Evolutionary conservation across 2,888 invertebrate species (phyloP), one percentile per base, ranked within the genome.

Genomic region (Ornithoptera priamus): DNA sequence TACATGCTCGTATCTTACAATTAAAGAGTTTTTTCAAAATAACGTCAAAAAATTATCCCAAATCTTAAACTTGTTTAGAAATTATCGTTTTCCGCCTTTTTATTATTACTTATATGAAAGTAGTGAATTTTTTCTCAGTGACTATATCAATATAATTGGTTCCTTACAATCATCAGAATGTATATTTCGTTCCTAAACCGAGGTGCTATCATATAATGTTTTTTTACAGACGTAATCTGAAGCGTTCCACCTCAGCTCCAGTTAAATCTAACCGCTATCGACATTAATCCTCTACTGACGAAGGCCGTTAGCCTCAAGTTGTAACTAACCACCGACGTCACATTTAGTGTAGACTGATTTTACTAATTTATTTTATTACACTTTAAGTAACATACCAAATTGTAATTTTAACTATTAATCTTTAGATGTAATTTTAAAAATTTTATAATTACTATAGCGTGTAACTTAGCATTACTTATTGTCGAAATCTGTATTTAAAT

Each of bases 341-440:
- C 77, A 78, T 75, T 75, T 87, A 85, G 84, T 50, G 76, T 86
- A 89, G 90, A 90, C 90, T 91, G 89, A 83, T 74, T 72, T 80
- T 74, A 84, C 80, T 87, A 84, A 89, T 87, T 88, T 89, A 88
- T 89, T 87, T 75, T 81, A 73, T 77, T 81, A 81, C 75, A 71
- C 65, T 30, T 63, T 88, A 89, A 87, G 85, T 84, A 80, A 79
- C 80, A 87, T 90, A 91, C 91, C 91, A 91, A 91, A 91, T 85
- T 82, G 77, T 80, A 82, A 67, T 71, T 56, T 73, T 70, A 72
- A 69, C 56, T 57, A 20, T 30, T 72, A 71, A 58, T 67, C 58
- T 4, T 42, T 69, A 69, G 15, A 20, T 46, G 56, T 72, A 71
- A 70, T 66, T 59, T 57, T 60, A 50, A 36, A 30, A 53, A 56